These are phyloP conservation scores for Xiphophorus maculatus DNA, from an alignment of 2,113 vertebrate species.

Conservation along the genomic window DNA sequence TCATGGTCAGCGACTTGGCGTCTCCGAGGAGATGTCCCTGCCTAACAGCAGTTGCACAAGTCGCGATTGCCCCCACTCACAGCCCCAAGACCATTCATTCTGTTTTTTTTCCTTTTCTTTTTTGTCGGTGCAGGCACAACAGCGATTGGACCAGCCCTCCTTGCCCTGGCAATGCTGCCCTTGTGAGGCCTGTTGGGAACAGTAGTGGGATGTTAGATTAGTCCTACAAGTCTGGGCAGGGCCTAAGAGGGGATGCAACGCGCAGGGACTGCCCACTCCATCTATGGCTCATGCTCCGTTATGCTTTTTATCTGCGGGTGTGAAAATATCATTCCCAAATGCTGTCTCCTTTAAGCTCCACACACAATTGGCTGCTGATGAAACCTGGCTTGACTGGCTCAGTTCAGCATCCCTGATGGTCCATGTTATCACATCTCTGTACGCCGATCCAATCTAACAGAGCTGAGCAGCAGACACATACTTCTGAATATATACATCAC, in stretches of 20 bases:
- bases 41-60: conserved; percentile 55
- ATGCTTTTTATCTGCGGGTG: conserved; percentile 71
- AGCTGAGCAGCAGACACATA: conserved; percentile 46
- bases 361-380: conserved; percentile 63
- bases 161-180: conserved; percentile 82
- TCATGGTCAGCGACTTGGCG: conserved; percentile 84
- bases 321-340: conserved; percentile 76
- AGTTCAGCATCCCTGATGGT: conserved; percentile 64
- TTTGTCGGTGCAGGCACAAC: conserved; percentile 72
- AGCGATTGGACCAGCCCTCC: conserved; percentile 74
- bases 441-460: conserved; percentile 36
- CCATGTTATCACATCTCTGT: conserved; percentile 56
- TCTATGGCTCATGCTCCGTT: conserved; percentile 74
- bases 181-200: conserved; percentile 84
- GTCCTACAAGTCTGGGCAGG: conserved; percentile 80
- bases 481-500: conserved; percentile 48
- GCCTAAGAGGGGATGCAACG: conserved; percentile 68
- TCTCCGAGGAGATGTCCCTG: conserved; percentile 74
- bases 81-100: conserved; percentile 49
- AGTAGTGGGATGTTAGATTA: conserved; percentile 80
- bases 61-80: conserved; percentile 36
- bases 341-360: conserved; percentile 68
- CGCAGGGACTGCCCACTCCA: conserved; percentile 74
- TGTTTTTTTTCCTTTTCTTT: conserved; percentile 67
- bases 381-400: conserved; percentile 55